phyloP scores from a whole-genome alignment of 2,888 invertebrate genomes.

The Myathropa florea region DNA sequence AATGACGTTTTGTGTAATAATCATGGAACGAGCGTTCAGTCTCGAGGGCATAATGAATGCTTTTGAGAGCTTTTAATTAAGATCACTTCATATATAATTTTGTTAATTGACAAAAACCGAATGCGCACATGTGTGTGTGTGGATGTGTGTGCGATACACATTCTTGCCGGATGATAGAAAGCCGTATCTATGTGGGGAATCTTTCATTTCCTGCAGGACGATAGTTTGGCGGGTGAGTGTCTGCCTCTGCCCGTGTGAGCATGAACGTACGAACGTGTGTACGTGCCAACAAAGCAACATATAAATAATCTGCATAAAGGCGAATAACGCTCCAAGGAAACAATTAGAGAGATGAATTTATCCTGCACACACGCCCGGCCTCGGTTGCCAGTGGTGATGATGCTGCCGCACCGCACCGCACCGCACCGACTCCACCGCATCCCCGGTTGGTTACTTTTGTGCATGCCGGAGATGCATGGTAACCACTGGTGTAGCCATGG shows the following conservation, averaged over 20 bases:
- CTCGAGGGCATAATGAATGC: slow-evolving; percentile 54
- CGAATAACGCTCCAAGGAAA: slow-evolving; percentile 62
- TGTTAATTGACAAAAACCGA: slow-evolving; percentile 67
- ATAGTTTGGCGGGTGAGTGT: not conserved
- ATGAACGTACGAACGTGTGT: not conserved
- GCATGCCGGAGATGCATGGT: slow-evolving; percentile 28
- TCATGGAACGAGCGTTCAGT: slow-evolving; percentile 48
- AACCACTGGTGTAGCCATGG: slow-evolving; percentile 35
- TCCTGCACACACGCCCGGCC: slow-evolving; percentile 23
- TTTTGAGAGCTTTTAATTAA: slow-evolving; percentile 68
- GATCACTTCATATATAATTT: slow-evolving; percentile 69
- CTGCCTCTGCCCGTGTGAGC: not conserved
- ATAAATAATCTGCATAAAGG: slow-evolving; percentile 63
- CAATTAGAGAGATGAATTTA: slow-evolving; percentile 67
- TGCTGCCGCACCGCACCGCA: not conserved
- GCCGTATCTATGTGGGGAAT: not conserved
- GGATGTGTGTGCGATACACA: not conserved
- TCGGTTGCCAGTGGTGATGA: slow-evolving; percentile 39
- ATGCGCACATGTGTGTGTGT: slow-evolving; percentile 19
- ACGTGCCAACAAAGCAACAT: slow-evolving; percentile 15
- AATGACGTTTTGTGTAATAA: slow-evolving; percentile 50
- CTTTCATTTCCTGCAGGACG: not conserved
- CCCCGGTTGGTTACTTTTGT: slow-evolving; percentile 24
- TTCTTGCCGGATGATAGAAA: not conserved
- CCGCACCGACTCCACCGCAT: not conserved